phyloP scores from a whole-genome alignment of 2,113 vertebrate genomes.

The Puffinus mauretanicus region DNA sequence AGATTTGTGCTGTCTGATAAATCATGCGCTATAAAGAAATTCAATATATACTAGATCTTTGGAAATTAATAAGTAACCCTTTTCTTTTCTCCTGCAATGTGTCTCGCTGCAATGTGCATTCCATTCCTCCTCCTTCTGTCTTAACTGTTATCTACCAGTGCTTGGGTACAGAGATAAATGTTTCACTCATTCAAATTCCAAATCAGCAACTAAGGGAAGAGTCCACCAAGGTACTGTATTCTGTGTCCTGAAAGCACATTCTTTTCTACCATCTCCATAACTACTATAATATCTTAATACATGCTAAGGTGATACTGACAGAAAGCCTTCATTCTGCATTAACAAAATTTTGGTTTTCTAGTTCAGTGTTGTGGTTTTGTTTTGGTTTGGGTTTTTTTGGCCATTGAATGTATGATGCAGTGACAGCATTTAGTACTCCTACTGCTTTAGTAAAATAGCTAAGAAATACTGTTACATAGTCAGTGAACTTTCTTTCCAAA shows the following conservation, averaged over 20 bases:
- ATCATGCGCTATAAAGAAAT: slow-evolving; percentile 60
- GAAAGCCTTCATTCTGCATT: neutral
- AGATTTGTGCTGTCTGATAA: slow-evolving; percentile 47
- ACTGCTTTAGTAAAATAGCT: slow-evolving; percentile 3
- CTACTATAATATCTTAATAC: slow-evolving; percentile 1
- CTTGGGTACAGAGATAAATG: slow-evolving; percentile 96
- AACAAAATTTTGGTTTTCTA: neutral
- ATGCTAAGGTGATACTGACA: slow-evolving; percentile 3
- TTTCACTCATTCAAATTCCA: slow-evolving; percentile 92
- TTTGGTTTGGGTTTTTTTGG: neutral
- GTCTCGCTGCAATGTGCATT: slow-evolving; percentile 72
- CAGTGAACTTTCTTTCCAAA: neutral
- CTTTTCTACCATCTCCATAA: slow-evolving; percentile 55
- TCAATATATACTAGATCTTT: slow-evolving; percentile 53
- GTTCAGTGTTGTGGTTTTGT: neutral
- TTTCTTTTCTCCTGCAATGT: slow-evolving; percentile 72
- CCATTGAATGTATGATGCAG: neutral
- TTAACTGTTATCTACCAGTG: slow-evolving; percentile 84
- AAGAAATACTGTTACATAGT: neutral
- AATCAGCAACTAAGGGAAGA: slow-evolving; percentile 88
- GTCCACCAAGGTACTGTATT: slow-evolving; percentile 89
- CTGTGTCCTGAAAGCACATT: slow-evolving; percentile 56
- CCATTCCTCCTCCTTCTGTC: slow-evolving; percentile 78
- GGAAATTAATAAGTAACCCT: slow-evolving; percentile 70
- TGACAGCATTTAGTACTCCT: neutral